phyloP scores from a whole-genome alignment of 1,140 invertebrate genomes.

The Trichonephila clavipes region DNA sequence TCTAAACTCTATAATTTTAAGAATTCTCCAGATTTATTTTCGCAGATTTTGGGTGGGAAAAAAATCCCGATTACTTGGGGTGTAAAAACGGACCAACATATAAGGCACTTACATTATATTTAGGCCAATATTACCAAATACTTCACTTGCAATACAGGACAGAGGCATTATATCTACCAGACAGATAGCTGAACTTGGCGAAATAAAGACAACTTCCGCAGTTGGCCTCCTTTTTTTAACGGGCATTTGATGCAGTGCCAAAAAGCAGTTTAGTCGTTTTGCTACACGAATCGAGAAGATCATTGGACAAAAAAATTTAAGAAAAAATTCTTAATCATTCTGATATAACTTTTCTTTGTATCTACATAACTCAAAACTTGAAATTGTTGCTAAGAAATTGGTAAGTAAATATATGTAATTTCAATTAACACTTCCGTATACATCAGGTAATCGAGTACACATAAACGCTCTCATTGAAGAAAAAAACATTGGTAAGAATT shows the following conservation, averaged over 20 bases:
- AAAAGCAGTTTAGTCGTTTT: neutral
- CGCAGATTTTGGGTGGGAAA: neutral
- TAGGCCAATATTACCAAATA: neutral
- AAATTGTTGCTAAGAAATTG: too few species aligned
- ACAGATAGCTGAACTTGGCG: constrained; percentile 2
- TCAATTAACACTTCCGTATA: too few species aligned
- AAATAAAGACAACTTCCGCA: constrained; percentile 17
- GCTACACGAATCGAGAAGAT: neutral
- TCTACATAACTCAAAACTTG: too few species aligned
- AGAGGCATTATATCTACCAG: neutral
- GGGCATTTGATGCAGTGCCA: neutral
- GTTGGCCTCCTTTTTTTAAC: constrained; percentile 13
- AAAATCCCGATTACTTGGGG: neutral
- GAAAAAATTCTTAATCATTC: neutral
- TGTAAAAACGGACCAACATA: neutral
- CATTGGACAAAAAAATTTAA: neutral
- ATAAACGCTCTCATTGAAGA: too few species aligned
- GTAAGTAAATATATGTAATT: too few species aligned
- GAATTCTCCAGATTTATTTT: neutral
- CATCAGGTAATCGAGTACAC: too few species aligned
- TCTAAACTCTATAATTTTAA: neutral
- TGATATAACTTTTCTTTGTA: neutral
- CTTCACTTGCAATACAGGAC: constrained; percentile 1
- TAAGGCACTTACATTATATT: constrained; percentile 13
- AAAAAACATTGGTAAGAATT: too few species aligned